These are phyloP conservation scores for Labeo catla DNA, from an alignment of 2,113 vertebrate genomes.

Conservation along the genomic window DNA sequence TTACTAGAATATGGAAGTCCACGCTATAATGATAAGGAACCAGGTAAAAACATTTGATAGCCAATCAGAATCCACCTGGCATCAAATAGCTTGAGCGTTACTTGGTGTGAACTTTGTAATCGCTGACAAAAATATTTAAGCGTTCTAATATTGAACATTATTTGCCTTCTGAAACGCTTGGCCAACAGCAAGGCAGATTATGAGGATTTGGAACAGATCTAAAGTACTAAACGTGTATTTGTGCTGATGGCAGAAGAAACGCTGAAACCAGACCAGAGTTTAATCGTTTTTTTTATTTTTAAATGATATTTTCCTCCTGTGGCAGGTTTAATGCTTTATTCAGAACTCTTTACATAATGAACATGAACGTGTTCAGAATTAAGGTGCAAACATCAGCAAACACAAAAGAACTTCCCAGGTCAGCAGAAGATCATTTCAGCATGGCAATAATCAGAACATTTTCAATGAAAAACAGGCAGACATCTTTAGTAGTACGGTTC, in stretches of 20 bases:
- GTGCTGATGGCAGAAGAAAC: neutral
- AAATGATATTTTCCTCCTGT: conserved; percentile 67
- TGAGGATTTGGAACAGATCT: neutral
- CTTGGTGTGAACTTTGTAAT: too few species aligned
- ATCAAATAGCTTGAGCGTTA: too few species aligned
- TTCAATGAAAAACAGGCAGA: conserved; percentile 26
- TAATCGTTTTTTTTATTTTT: conserved; percentile 55
- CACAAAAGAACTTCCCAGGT: conserved; percentile 58
- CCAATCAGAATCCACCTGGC: too few species aligned
- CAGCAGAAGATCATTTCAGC: conserved; percentile 48
- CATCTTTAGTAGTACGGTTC: conserved; percentile 37
- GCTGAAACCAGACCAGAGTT: conserved; percentile 37
- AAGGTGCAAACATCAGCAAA: conserved; percentile 74
- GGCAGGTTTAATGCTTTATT: conserved; percentile 62
- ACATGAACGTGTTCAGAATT: conserved; percentile 65
- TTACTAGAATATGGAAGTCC: too few species aligned
- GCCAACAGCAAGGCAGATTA: neutral
- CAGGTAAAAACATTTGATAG: too few species aligned
- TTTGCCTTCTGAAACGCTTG: neutral
- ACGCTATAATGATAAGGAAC: too few species aligned
- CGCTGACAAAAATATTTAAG: neutral
- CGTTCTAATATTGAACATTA: neutral
- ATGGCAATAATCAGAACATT: conserved; percentile 41
- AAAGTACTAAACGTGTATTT: neutral
- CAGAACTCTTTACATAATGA: conserved; percentile 62